phyloP scores from a whole-genome alignment of 1,140 invertebrate species.

The Phortica variegata region DNA sequence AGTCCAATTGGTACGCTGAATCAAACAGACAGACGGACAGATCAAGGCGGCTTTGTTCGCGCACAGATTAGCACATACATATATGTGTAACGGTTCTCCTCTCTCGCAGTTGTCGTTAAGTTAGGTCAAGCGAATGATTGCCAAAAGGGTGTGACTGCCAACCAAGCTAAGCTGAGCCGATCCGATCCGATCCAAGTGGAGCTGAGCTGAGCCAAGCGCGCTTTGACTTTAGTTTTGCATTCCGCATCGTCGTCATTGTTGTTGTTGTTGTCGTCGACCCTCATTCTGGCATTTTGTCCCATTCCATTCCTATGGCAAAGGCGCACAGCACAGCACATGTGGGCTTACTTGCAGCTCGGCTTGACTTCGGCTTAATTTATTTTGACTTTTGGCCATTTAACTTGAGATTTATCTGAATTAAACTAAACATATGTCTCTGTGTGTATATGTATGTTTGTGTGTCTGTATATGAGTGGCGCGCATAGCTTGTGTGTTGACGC shows the following conservation, averaged over 20 bases:
- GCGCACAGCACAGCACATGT: constrained; percentile 26
- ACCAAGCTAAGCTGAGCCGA: too few species aligned
- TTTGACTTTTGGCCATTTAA: constrained; percentile 54
- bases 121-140: constrained; percentile 43
- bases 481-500: too few species aligned
- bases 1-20: constrained; percentile 21
- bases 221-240: constrained; percentile 1
- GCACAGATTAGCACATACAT: too few species aligned
- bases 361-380: constrained; percentile 31
- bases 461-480: too few species aligned
- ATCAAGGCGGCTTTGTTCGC: constrained; percentile 6
- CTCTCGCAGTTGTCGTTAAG: constrained; percentile 2
- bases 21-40: constrained; percentile 24
- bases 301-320: too few species aligned
- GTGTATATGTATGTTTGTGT: too few species aligned
- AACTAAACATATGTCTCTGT: too few species aligned
- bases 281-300: too few species aligned
- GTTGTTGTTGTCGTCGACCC: not conserved
- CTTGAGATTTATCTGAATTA: constrained; percentile 52
- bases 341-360: constrained; percentile 29
- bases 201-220: constrained; percentile 15
- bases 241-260: constrained; percentile 1
- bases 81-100: too few species aligned
- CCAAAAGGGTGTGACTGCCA: constrained; percentile 46
- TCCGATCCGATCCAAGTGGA: constrained; percentile 20